Evolutionary conservation across 2,888 invertebrate genomes (phyloP), one percentile per base, ranked within the genome.

Genomic region (Carterocephalus palaemon): DNA sequence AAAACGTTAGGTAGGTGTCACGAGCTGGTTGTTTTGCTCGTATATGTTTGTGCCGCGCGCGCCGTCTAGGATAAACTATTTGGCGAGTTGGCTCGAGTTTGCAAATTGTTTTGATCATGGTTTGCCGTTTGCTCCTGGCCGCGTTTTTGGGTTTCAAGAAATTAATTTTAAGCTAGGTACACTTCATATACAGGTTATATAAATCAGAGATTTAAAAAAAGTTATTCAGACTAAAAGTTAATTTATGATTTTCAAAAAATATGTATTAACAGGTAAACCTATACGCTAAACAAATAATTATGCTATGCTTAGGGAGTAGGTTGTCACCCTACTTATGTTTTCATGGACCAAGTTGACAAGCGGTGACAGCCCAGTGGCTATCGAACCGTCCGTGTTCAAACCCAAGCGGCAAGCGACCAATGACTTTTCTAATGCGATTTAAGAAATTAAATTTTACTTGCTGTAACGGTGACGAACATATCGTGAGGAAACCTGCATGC

Each of bases 11-110:
- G 76, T 82, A 79, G 74, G 75, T 79, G 80, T 75, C 58, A 70
- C 66, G 64, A 68, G 63, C 62, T 65, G 69, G 62, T 75, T 75
- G 77, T 79, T 75, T 75, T 69, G 70, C 67, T 67, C 65, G 70
- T 67, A 67, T 64, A 62, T 79, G 76, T 80, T 79, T 76, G 69
- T 64, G 68, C 60, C 63, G 59, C 60, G 69, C 63, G 68, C 60
- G 63, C 59, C 60, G 66, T 69, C 75, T 69, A 72, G 69, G 76
- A 79, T 78, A 76, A 83, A 83, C 83, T 82, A 82, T 82, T 81
- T 65, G 64, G 69, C 55, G 68, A 76, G 71, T 74, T 68, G 53
- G 58, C 57, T 60, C 46, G 66, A 77, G 75, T 76, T 80, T 57
- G 67, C 61, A 71, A 77, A 82, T 78, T 79, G 77, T 83, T 80